phyloP scores from a whole-genome alignment of 1,140 invertebrate species.

The Hypsibius dujardini region DNA sequence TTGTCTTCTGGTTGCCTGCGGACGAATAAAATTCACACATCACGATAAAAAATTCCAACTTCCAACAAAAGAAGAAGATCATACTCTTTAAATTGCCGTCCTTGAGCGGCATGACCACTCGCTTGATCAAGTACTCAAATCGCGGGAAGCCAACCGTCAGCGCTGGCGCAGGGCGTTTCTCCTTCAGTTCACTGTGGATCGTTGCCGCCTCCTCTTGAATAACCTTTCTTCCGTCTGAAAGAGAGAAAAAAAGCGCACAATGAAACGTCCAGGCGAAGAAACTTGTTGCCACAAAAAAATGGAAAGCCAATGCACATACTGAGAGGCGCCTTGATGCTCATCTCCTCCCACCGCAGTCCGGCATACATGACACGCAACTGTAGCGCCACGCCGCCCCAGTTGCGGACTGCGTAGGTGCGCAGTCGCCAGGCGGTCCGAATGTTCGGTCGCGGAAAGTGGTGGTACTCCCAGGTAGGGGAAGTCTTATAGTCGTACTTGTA shows the following conservation, averaged over 20 bases:
- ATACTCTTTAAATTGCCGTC: background rate
- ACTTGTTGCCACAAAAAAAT: constrained; percentile 5
- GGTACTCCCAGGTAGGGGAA: constrained; percentile 55
- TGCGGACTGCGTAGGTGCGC: constrained; percentile 60
- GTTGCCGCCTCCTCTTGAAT: background rate
- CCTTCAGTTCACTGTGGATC: constrained; percentile 13
- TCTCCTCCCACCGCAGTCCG: constrained; percentile 85
- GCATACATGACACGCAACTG: constrained; percentile 82
- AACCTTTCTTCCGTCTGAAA: constrained; percentile 9
- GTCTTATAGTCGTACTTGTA: constrained; percentile 13
- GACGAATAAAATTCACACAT: constrained; percentile 21
- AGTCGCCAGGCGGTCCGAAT: constrained; percentile 92
- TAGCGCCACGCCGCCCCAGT: constrained; percentile 60
- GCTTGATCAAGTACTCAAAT: constrained; percentile 36
- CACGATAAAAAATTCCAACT: too few species aligned
- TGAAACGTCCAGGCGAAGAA: constrained; percentile 6
- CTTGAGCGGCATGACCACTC: constrained; percentile 19
- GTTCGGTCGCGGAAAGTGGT: constrained; percentile 67
- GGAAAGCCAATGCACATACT: constrained; percentile 22
- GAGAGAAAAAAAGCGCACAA: background rate
- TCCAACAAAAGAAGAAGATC: background rate
- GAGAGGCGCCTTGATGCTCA: constrained; percentile 40
- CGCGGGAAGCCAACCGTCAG: constrained; percentile 78
- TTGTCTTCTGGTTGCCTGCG: constrained; percentile 56
- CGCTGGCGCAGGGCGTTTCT: constrained; percentile 56